These are phyloP conservation scores for Gallinago media DNA, from an alignment of 2,113 vertebrate genomes.

Conservation along the genomic window DNA sequence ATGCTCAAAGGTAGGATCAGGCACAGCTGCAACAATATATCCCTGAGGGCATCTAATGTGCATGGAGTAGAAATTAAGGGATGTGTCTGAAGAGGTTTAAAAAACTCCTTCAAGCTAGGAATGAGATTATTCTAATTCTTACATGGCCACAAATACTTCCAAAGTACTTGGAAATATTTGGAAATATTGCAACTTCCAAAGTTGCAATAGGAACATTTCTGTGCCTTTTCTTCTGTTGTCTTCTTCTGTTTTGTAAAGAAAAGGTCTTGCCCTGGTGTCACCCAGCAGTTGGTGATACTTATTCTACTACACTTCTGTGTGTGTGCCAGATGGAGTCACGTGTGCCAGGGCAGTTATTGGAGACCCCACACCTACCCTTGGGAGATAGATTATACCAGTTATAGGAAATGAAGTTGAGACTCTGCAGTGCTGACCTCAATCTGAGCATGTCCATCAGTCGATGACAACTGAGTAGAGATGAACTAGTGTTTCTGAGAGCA, in stretches of 20 bases:
- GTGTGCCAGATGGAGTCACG: neutral
- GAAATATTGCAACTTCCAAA: no score
- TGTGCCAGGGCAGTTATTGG: rapidly evolving
- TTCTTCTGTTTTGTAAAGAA: neutral
- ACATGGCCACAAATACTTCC: neutral
- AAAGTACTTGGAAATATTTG: no score
- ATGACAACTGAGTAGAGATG: neutral
- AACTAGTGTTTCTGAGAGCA: neutral
- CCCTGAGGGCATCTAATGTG: neutral
- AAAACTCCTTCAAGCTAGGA: neutral
- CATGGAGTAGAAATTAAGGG: neutral
- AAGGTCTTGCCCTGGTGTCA: neutral
- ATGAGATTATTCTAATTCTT: neutral
- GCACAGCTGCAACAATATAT: neutral
- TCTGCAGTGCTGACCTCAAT: neutral
- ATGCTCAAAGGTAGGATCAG: neutral
- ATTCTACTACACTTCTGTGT: no score
- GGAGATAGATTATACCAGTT: rapidly evolving
- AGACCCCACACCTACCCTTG: neutral
- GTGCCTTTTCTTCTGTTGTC: neutral
- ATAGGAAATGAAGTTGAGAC: rapidly evolving
- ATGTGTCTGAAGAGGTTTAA: neutral
- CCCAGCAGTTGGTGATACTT: neutral
- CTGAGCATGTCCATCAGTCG: neutral
- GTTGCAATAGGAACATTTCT: neutral